phyloP scores from a whole-genome alignment of 2,888 invertebrate species.

The Chouioia cunea region DNA sequence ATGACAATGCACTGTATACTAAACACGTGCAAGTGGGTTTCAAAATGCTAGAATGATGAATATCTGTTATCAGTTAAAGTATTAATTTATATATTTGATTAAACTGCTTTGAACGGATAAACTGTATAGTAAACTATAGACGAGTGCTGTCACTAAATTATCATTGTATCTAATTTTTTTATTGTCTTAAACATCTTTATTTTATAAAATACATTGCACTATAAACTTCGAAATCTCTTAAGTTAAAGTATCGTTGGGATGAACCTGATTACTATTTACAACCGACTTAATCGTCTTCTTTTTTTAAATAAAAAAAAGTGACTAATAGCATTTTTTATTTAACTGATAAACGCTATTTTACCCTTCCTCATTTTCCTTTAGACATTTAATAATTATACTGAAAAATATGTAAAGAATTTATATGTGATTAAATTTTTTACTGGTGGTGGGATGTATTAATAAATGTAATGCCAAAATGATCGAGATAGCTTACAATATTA shows the following conservation, averaged over 20 bases:
- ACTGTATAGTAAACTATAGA: conserved; percentile 36
- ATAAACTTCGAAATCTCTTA: neutral
- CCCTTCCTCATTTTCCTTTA: too few relatives aligned
- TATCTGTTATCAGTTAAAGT: conserved; percentile 30
- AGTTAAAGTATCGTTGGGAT: neutral
- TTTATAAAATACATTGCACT: conserved; percentile 34
- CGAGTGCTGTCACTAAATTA: conserved; percentile 38
- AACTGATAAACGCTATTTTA: too few relatives aligned
- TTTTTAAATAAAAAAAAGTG: too few relatives aligned
- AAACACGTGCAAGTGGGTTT: conserved; percentile 33
- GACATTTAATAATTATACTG: too few relatives aligned
- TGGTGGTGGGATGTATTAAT: too few relatives aligned
- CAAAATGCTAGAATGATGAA: conserved; percentile 30
- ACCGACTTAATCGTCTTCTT: too few relatives aligned
- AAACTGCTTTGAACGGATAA: conserved; percentile 8
- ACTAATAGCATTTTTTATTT: too few relatives aligned
- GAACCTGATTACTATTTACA: too few relatives aligned
- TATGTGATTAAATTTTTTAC: too few relatives aligned
- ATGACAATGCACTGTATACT: conserved; percentile 34
- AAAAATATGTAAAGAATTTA: too few relatives aligned
- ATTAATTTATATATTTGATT: conserved; percentile 39
- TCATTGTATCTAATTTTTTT: conserved; percentile 34
- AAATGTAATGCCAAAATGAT: too few relatives aligned
- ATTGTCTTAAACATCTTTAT: conserved; percentile 15
- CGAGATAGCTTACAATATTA: too few relatives aligned